These are phyloP conservation scores for Delphinus delphis DNA, from an alignment of 2,113 vertebrate genomes.

Conservation along the genomic window DNA sequence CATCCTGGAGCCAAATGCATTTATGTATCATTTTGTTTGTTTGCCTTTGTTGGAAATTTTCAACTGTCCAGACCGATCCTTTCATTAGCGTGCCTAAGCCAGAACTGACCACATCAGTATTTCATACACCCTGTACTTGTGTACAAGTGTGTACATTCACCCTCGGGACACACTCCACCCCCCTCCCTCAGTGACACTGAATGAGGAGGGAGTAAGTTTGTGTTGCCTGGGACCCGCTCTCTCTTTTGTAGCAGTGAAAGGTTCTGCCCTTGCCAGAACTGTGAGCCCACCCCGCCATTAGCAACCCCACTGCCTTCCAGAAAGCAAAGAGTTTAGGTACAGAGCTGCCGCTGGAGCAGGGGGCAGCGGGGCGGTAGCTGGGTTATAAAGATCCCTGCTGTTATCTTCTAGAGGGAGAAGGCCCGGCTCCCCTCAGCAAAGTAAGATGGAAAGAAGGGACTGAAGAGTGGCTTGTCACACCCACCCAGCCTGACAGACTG, in stretches of 20 bases:
- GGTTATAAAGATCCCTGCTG: not conserved
- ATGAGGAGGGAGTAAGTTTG: not conserved
- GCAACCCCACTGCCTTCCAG: not conserved
- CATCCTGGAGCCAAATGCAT: not conserved
- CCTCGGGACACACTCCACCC: too few species aligned
- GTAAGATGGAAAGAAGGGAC: constrained; percentile 48
- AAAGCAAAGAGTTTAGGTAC: rapidly evolving
- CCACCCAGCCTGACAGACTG: constrained; percentile 41
- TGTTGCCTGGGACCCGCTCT: not conserved
- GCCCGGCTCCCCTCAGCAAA: constrained; percentile 18
- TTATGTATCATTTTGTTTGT: not conserved
- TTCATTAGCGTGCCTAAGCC: not conserved
- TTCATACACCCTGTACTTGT: not conserved
- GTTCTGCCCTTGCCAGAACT: not conserved
- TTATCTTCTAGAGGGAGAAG: not conserved
- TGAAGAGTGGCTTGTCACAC: constrained; percentile 42
- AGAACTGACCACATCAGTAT: not conserved
- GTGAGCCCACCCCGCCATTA: rapidly evolving
- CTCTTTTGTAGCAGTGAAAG: not conserved
- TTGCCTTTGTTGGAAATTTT: not conserved
- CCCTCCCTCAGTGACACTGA: not conserved
- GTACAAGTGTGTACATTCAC: rapidly evolving
- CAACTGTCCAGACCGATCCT: not conserved
- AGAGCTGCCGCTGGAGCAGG: rapidly evolving
- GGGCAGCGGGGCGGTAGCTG: not conserved